A percentile compares a stretch with the other conserved stretches of the same genome.
Evolutionary conservation across 2,888 invertebrate genomes (phyloP).

Genomic region (Drosophila anomalata): DNA sequence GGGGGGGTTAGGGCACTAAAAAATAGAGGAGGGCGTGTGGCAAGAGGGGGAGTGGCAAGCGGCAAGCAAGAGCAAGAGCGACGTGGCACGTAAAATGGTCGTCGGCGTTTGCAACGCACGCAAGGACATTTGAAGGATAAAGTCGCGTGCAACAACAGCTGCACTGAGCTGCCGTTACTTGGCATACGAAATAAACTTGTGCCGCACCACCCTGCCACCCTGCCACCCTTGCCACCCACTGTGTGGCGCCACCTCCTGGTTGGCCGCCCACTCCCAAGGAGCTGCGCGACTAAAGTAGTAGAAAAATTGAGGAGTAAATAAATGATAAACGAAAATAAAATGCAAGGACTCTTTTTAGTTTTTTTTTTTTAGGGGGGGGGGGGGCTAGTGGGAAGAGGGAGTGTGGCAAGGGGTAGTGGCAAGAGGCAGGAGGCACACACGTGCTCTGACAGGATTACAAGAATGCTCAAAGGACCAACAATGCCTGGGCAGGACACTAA

Average conservation of each 20-base stretch:
- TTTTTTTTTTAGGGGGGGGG: slow-evolving; percentile 23
- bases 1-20: slow-evolving; percentile 8
- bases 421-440: slow-evolving; percentile 22
- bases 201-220: slow-evolving; percentile 20
- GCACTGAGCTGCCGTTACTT: slow-evolving; percentile 76
- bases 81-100: slow-evolving; percentile 55
- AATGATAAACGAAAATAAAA: slow-evolving; percentile 81
- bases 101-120: slow-evolving; percentile 72
- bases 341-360: slow-evolving; percentile 63
- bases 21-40: not conserved
- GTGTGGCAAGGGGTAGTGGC: not conserved
- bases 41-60: not conserved
- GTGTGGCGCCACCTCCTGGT: not conserved
- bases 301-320: slow-evolving; percentile 81
- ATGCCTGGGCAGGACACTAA: slow-evolving; percentile 46
- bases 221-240: not conserved
- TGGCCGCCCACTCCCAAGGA: slow-evolving; percentile 12
- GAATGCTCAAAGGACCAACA: slow-evolving; percentile 73
- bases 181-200: slow-evolving; percentile 75
- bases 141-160: slow-evolving; percentile 68
- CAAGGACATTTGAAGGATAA: slow-evolving; percentile 83
- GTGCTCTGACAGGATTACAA: slow-evolving; percentile 75
- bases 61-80: not conserved
- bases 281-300: slow-evolving; percentile 73
- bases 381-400: not conserved